phyloP scores from a whole-genome alignment of 2,113 vertebrate species.

The Orthonyx spaldingii region DNA sequence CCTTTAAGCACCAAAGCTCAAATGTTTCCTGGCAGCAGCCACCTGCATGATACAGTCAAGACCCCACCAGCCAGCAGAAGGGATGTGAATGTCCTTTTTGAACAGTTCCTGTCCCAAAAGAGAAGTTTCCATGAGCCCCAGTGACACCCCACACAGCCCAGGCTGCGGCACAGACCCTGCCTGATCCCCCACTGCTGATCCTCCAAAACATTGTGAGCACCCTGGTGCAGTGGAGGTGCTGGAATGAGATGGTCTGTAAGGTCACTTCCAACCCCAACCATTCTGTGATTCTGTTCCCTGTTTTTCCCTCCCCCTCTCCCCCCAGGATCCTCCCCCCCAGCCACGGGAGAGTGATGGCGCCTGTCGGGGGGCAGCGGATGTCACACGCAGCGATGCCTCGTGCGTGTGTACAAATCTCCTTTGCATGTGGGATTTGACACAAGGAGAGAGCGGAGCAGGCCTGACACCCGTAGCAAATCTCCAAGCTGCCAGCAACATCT shows the following conservation, averaged over 20 bases:
- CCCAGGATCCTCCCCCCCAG: not conserved
- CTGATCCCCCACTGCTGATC: not conserved
- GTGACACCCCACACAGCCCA: not conserved
- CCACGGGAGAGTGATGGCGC: accelerated
- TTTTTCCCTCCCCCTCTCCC: not conserved
- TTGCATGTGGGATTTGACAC: not conserved
- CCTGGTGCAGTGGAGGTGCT: not conserved
- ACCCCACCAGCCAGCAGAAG: not conserved
- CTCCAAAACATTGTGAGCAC: not conserved
- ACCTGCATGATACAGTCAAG: not conserved
- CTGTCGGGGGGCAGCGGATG: not conserved
- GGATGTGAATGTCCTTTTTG: not conserved
- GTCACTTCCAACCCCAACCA: not conserved
- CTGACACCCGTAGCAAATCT: not conserved
- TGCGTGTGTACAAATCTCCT: not conserved
- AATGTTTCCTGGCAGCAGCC: not conserved
- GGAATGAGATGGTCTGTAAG: not conserved
- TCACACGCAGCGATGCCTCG: accelerated
- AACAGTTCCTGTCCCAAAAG: not conserved
- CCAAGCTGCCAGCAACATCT: not conserved
- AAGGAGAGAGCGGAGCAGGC: not conserved
- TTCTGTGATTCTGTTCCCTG: not conserved
- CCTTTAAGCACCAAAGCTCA: not conserved
- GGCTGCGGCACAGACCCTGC: not conserved
- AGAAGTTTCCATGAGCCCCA: not conserved